Base-by-base conservation (phyloP, 2,797 vertebrate genomes). In the Schizopygopsis malacanthus region DNA sequence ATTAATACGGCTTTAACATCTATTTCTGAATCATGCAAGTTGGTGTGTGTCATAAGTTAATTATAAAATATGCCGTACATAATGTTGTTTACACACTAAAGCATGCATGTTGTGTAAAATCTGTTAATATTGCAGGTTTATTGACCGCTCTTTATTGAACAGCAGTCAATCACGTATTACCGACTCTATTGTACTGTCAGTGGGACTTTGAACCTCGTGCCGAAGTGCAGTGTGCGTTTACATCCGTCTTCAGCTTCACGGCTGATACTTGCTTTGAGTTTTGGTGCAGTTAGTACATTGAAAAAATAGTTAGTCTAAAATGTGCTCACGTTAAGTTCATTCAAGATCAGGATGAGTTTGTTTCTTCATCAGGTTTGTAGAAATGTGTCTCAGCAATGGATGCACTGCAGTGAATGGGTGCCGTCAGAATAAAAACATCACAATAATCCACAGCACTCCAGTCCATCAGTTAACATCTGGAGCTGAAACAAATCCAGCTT, bases 211-310 rank as follows among this genome's bases (percentile, higher is more conserved):
- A 25, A 91, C 65, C 67, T 84, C 89, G 89, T 65, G 86, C 50
- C 88, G 86, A 59, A 89, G 87, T 92, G 91, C 90, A 93, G 91
- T 93, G 90, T 93, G 87, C 88, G 87, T 81, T 90, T 50, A 37
- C 43, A 63, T 20, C 71, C 43, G 94, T 71, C 22, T 47, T 47
- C 1, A 50, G 39, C 4, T 61, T 37, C 16, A 63, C 63, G 41
- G 41, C 54, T 47, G 54, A 75, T 15, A n/a, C 7, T 73, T 45
- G 37, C 15, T 61, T 63, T 16, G 22, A 54, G 7, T 54, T 83
- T 75, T 75, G 81, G 12, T 37, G 39, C 39, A 61, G 22, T n/a
- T 69, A 37, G 4, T 37, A 67, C 25, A 79, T 7, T 18, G 9
- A 28, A 77, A 8, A 0, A 61, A 59, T 11, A 59, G 22, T n/a